Evolutionary conservation across 2,888 invertebrate genomes (phyloP), one percentile per base, ranked within the genome.

Genomic region (Apocheima hispidaria): DNA sequence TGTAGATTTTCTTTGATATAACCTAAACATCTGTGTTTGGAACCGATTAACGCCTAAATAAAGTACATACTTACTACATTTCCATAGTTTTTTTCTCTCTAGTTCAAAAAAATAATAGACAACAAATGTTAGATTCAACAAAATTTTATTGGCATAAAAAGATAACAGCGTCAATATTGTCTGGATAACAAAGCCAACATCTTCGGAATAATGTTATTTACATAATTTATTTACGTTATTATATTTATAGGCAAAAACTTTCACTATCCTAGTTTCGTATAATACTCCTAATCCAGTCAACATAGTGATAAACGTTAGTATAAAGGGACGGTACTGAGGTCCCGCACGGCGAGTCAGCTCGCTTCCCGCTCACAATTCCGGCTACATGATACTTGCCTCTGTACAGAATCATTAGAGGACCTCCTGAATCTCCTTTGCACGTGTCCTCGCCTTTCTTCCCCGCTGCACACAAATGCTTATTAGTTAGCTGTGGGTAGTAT

Each of bases 351-450:
- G 84, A 75, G 61, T 91, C 91, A 0, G 86, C 81, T 54, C 91
- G 71, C 66, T 92, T 92, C 0, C 92, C 92, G 71, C 92, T 92
- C 4, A 92, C 92, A 6, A 92, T 77, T 2, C 92, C 92, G 2
- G 86, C 83, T 2, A 89, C 78, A 70, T 82, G 87, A 71, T 89
- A 90, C 62, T 78, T 86, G 18, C 84, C 87, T 55, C 82, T 78
- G 58, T 86, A 87, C 18, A 86, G 35, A 71, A 84, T 84, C 92
- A 92, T 92, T 20, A 92, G 71, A 1, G 92, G 92, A 5, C 91
- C 91, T 18, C 92, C 92, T 2, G 92, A 92, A 69, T 92, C 92
- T 2, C 92, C 92, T 73, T 89, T 90, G 66, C 92, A 92, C 4
- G 92, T 89, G 60, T 92, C 92, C 65, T 90, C 82, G 0, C 91